These are phyloP conservation scores for Frankliniella intonsa DNA, from an alignment of 2,888 invertebrate species.

Conservation along the genomic window DNA sequence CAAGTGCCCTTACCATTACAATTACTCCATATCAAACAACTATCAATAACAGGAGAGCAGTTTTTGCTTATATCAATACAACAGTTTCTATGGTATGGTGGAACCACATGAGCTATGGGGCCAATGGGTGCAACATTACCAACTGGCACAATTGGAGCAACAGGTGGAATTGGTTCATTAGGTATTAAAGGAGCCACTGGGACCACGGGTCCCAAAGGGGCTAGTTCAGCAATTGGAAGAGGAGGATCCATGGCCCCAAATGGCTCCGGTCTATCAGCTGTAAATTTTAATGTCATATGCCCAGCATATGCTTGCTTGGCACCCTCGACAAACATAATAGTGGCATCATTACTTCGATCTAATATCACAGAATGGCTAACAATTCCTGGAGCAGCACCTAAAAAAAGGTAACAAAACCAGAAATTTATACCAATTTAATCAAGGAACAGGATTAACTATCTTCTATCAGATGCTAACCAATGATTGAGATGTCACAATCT, in stretches of 20 bases:
- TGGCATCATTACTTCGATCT: constrained; percentile 89
- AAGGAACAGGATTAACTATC: background rate
- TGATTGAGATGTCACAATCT: constrained; percentile 87
- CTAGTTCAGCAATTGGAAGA: too few relatives aligned
- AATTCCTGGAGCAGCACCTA: constrained; percentile 83
- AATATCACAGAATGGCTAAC: constrained; percentile 91
- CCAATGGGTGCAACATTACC: too few relatives aligned
- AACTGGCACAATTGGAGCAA: too few relatives aligned
- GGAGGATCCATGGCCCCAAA: too few relatives aligned
- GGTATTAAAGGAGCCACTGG: too few relatives aligned
- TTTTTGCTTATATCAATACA: constrained; percentile 95
- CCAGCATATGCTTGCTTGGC: constrained; percentile 92
- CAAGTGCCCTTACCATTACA: constrained; percentile 91
- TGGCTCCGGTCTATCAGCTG: too few relatives aligned
- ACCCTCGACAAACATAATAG: constrained; percentile 93
- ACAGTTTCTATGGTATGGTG: constrained; percentile 96
- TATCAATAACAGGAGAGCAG: constrained; percentile 96
- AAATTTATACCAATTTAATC: background rate
- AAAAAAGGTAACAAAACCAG: too few relatives aligned
- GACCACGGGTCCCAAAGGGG: too few relatives aligned
- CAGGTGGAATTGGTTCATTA: too few relatives aligned
- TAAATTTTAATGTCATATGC: constrained; percentile 90
- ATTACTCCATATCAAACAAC: constrained; percentile 92
- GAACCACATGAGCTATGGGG: too few relatives aligned
- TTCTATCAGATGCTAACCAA: constrained; percentile 59